Percentiles rank a stretch among this genome's conserved stretches.
These are phyloP conservation scores for Epistrophe grossulariae DNA, from an alignment of 2,888 invertebrate species.

Conservation along the genomic window DNA sequence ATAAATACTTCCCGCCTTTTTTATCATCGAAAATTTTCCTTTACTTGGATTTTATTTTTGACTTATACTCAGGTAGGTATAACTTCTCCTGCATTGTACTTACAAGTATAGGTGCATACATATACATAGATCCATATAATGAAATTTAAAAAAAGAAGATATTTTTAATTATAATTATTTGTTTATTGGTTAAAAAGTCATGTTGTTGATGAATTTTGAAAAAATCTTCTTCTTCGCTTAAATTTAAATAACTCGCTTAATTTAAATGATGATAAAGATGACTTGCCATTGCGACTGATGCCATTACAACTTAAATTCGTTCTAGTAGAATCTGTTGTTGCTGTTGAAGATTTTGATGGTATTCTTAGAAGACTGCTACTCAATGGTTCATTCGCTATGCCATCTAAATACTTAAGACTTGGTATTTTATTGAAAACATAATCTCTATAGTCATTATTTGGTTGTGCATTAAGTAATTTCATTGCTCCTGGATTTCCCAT, in stretches of 20 bases:
- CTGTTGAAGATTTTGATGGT: conserved; percentile 40
- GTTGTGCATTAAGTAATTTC: not conserved
- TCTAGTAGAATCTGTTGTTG: conserved; percentile 43
- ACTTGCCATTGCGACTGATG: conserved; percentile 16
- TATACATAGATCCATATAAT: too few species aligned
- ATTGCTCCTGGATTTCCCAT: conserved; percentile 91
- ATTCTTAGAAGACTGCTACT: conserved; percentile 27
- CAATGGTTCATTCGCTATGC: conserved; percentile 65
- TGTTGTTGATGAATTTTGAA: conserved; percentile 78
- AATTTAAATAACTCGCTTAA: conserved; percentile 80
- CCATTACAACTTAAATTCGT: conserved; percentile 36
- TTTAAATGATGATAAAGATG: conserved; percentile 66
- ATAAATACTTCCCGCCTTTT: not conserved
- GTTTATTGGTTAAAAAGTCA: conserved; percentile 64
- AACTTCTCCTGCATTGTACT: too few species aligned
- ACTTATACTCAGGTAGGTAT: too few species aligned
- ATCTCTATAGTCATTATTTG: conserved; percentile 78
- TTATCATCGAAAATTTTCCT: not conserved
- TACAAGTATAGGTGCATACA: too few species aligned
- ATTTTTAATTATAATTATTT: not conserved
- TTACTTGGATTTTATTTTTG: too few species aligned
- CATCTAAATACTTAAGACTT: conserved; percentile 80
- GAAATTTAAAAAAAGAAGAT: too few species aligned
- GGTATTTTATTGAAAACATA: conserved; percentile 80
- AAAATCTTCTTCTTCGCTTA: conserved; percentile 77